Base-by-base conservation (phyloP, 2,797 vertebrate species). In the Carcharodon carcharias region DNA sequence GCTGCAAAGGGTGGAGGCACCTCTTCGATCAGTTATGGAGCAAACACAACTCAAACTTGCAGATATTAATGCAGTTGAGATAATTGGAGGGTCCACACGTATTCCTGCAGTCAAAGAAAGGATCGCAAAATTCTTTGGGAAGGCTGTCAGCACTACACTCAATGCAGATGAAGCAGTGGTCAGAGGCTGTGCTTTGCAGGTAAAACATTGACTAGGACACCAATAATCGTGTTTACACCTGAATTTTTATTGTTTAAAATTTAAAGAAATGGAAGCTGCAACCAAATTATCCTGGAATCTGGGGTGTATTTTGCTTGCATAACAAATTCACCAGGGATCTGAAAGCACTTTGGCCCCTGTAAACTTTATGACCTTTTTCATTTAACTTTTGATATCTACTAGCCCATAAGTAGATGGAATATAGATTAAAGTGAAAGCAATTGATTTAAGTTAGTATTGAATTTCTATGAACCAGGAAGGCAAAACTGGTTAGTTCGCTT, bases 121-220 rank as follows among this genome's bases (percentile, higher is more conserved):
- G 96, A 98, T 98, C 96, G 97, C 97, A 67, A 98, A 97, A 54
- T 98, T 98, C 97, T 98, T 98, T 96, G 97, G 97, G 85, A 98
- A 98, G 96, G 98, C 98, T 96, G 96, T 98, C 69, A 98, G 98
- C 96, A 98, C 98, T 11, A 98, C 98, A 0, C 97, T 98, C 91
- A 98, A 98, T 95, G 98, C 98, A 3, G 98, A 98, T 96, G 98
- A 98, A 97, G 98, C 98, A 0, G 98, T 98, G 77, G 98, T 98
- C 95, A 97, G 98, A 96, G 98, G 98, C 3, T 98, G 98, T 89
- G 98, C 98, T 0, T 96, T 98, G 21, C 98, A 98, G 98, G 98
- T 98, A 97, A 54, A 16, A 11, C 8, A 40, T 54, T 11, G 4
- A 58, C 35, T 58, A 89, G 56, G 58, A 89, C 58, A 31, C 54